phyloP scores from a whole-genome alignment of 1,140 invertebrate genomes.

The Bombus turneri region DNA sequence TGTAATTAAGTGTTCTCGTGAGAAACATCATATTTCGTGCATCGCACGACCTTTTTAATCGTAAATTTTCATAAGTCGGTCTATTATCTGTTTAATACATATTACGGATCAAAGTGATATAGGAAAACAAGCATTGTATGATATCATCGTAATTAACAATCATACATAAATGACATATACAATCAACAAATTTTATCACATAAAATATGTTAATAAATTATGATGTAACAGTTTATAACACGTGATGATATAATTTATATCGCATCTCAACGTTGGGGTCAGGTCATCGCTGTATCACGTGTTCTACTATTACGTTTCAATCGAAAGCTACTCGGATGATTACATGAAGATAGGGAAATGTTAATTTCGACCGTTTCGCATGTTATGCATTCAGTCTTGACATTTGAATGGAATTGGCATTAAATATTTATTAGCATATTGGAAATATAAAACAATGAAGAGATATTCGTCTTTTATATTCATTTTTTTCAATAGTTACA shows the following conservation, averaged over 20 bases:
- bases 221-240: neutral
- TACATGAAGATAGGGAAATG: neutral
- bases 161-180: neutral
- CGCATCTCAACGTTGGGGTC: neutral
- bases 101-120: neutral
- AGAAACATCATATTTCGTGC: neutral
- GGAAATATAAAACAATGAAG: neutral
- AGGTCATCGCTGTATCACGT: constrained; percentile 7
- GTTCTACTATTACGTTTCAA: neutral
- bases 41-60: neutral
- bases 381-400: neutral
- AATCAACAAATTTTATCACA: neutral
- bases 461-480: neutral
- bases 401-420: neutral
- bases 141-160: neutral
- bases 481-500: neutral
- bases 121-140: neutral
- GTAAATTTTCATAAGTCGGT: neutral
- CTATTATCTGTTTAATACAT: neutral
- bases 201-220: neutral
- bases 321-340: neutral
- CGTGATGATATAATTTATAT: neutral
- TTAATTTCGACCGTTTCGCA: neutral
- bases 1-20: neutral
- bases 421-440: neutral